phyloP scores from a whole-genome alignment of 1,140 invertebrate genomes.

The Platyscapa corneri region DNA sequence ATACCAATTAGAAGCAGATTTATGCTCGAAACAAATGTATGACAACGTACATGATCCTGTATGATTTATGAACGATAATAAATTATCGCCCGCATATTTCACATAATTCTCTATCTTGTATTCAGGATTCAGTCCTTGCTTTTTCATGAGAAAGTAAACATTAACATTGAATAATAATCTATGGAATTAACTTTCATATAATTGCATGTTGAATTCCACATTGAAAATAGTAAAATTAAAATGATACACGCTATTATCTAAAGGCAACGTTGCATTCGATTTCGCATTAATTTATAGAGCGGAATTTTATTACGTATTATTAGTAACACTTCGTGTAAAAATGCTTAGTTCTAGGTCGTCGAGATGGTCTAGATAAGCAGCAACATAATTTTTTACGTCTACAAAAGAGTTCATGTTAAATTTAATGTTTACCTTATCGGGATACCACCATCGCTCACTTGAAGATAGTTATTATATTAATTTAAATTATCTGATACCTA shows the following conservation, averaged over 20 bases:
- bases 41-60: not conserved
- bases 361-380: not conserved
- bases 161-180: not conserved
- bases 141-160: constrained; percentile 2
- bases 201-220: not conserved
- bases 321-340: not conserved
- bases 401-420: not conserved
- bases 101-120: constrained; percentile 9
- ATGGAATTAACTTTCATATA: not conserved
- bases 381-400: not conserved
- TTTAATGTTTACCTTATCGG: not conserved
- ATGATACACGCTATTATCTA: not conserved
- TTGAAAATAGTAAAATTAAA: not conserved
- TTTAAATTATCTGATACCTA: not conserved
- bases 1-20: constrained; percentile 11
- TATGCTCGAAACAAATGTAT: constrained; percentile 12
- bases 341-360: not conserved
- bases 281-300: not conserved
- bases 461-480: not conserved
- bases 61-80: constrained; percentile 23
- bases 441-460: not conserved
- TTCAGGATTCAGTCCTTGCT: not conserved
- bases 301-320: not conserved
- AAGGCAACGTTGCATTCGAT: not conserved
- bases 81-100: not conserved